These are phyloP conservation scores for Sebastes itinus DNA, from an alignment of 2,797 vertebrate genomes.

Conservation along the genomic window DNA sequence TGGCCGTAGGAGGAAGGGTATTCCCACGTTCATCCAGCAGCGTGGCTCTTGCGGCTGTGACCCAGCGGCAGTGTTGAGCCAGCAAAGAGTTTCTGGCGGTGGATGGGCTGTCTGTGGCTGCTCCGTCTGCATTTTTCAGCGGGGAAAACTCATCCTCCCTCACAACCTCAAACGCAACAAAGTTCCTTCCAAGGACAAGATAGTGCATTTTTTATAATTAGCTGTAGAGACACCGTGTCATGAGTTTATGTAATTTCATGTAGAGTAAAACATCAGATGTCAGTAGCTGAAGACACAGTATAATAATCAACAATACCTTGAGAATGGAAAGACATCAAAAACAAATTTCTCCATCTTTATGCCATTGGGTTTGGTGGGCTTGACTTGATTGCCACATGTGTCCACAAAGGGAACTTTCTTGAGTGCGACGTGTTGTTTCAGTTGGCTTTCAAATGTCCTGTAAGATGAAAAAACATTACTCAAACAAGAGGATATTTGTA, in stretches of 20 bases:
- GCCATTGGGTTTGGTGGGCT: constrained; percentile 88
- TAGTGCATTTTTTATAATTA: not conserved
- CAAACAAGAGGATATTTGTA: too few relatives aligned
- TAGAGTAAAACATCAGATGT: not conserved
- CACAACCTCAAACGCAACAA: constrained; percentile 91
- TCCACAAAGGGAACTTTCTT: constrained; percentile 95
- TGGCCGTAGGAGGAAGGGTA: constrained; percentile 55
- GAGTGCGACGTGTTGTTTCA: constrained; percentile 89
- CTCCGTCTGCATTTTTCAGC: constrained; percentile 88
- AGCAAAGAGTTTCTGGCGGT: constrained; percentile 86
- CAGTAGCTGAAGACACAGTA: not conserved
- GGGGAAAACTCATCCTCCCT: constrained; percentile 95
- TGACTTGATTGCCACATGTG: constrained; percentile 85
- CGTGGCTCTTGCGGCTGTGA: constrained; percentile 80
- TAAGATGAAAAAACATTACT: not conserved
- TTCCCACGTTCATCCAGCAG: constrained; percentile 81
- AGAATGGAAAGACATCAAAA: constrained; percentile 95
- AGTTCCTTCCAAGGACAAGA: constrained; percentile 82
- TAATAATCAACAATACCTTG: constrained; percentile 79
- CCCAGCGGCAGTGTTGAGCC: constrained; percentile 91
- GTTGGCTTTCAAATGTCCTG: constrained; percentile 84
- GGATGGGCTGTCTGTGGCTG: constrained; percentile 84
- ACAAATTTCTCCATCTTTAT: constrained; percentile 99
- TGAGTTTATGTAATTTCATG: not conserved
- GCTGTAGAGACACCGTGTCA: not conserved